Evolutionary conservation across 2,797 vertebrate genomes (phyloP), one percentile per base, ranked within the genome.

Genomic region (Pseudochromis fuscus): DNA sequence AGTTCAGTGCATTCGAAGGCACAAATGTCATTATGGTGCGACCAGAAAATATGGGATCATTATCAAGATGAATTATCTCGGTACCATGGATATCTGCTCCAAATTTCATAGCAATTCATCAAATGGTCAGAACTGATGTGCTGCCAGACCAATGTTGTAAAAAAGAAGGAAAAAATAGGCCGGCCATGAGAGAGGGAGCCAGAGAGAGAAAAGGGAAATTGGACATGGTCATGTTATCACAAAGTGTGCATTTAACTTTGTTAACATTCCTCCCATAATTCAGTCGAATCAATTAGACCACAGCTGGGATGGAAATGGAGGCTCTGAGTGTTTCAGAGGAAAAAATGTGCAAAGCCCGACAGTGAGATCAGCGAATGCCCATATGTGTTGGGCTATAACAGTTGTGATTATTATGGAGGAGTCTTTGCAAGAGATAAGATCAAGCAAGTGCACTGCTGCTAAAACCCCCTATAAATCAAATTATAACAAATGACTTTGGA

Each of bases 191-290:
- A 46, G 27, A 50, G 15, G 57, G 56, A 19, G 18, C n/a, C 7
- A 42, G 38, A 42, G 38, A 40, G 31, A 48, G 44, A 61, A 23
- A 60, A 30, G 23, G 23, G 15, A 46, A 66, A 37, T 46, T 81
- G 68, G 82, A 84, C 61, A 80, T n/a, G 59, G 72, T 67, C 45
- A 44, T 62, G 76, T 82, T 78, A 77, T 79, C 64, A 71, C 63
- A 77, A 77, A 83, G 65, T 53, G 18, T 4, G 2, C 42, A 31
- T 87, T 81, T 83, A 67, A 88, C 66, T 79, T 74, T 68, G 79
- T 82, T 81, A 89, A 79, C 78, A 86, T 87, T 90, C 67, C 85
- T 89, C 87, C 80, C 87, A 87, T 85, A 71, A 87, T 83, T 77
- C 58, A 35, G 44, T 79, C 21, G 35, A 84, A 87, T 85, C 87